These are phyloP conservation scores for Sebastes oblongus DNA, from an alignment of 2,797 vertebrate species.

Conservation along the genomic window DNA sequence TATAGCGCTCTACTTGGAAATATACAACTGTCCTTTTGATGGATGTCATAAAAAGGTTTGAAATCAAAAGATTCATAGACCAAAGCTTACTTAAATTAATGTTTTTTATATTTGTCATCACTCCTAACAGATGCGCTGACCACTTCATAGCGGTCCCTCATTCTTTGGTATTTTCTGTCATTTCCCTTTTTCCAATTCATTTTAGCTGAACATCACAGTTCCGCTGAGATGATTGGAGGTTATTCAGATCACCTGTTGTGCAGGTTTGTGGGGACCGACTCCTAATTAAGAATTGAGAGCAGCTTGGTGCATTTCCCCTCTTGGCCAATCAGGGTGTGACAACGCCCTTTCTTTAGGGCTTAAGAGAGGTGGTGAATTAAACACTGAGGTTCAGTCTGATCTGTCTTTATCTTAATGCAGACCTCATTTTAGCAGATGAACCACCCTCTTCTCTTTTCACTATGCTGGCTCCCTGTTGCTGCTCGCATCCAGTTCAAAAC, in stretches of 20 bases:
- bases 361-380: accelerated
- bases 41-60: neutral
- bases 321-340: neutral
- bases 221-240: neutral
- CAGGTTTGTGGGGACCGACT: neutral
- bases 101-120: neutral
- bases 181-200: neutral
- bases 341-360: accelerated
- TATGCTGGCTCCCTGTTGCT: neutral
- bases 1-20: neutral
- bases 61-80: neutral
- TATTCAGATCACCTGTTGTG: neutral
- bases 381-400: neutral
- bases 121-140: neutral
- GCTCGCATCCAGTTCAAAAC: neutral
- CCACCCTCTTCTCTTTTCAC: neutral
- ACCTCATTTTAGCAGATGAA: neutral
- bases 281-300: neutral
- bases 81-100: neutral
- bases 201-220: neutral
- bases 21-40: neutral
- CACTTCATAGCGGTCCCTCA: neutral
- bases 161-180: neutral
- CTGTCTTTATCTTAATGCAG: neutral
- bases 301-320: neutral